Evolutionary conservation across 2,888 invertebrate species (phyloP), one percentile per base, ranked within the genome.

Genomic region (Empis livida): DNA sequence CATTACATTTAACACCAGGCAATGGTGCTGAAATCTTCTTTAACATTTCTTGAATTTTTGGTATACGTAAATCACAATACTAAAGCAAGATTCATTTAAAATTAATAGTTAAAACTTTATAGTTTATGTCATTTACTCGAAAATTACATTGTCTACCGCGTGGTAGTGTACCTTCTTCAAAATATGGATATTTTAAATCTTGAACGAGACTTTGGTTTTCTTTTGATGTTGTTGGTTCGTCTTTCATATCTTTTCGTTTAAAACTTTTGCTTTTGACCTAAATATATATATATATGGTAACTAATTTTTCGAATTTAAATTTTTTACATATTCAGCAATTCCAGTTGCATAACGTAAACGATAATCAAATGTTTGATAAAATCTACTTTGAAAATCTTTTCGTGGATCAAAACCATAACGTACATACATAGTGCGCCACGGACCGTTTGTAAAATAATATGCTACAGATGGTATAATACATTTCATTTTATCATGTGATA

Each of bases 401-500:
- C 90, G 75, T 0, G 97, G 96, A 71, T 99, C 94, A 62, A 90
- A 96, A 0, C 95, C 95, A 59, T 84, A 83, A 56, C 76, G 79
- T 1, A 91, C 82, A 89, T 96, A 99, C 63, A 89, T 77, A 45
- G 83, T 78, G 53, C 93, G 76, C 93, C 95, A 99, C 0, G 95
- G 97, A 0, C 99, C 97, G 51, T 80, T 84, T 46, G 77, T 74
- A 66, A 86, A 89, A 63, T 91, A 90, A 64, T 89, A 87, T 0
- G 91, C 89, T 5, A 90, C 70, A 23, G 83, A 78, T 0, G 96
- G 93, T 49, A 95, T 72, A 13, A 94, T 74, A 48, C 79, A 74
- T 67, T 86, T 92, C 0, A 91, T 59, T 45, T 80, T 78, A 13
- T 78, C 76, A 2, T 66, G 60, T 1, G 75, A 70, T 39, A 82